Conservation (phyloP, 2,888 invertebrate species). For the Archips crataeganus region DNA sequence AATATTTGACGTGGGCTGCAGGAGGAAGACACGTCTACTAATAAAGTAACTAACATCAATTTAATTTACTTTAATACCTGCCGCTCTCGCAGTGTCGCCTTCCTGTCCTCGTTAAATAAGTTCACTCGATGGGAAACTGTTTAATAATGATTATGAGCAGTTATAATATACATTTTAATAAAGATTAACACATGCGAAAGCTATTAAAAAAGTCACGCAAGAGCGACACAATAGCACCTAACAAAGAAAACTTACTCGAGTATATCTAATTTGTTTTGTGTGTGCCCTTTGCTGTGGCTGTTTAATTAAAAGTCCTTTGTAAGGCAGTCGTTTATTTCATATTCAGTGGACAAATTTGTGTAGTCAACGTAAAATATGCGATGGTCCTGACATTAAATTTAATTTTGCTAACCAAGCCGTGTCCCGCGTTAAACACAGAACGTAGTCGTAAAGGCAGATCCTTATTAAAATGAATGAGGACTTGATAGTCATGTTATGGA, state of each 20-base stretch:
- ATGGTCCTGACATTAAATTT: constrained; percentile 51
- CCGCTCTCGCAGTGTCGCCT: too few species aligned
- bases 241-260: constrained; percentile 25
- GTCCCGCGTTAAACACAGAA: constrained; percentile 14
- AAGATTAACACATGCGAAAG: neutral
- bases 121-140: too few species aligned
- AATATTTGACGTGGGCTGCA: too few species aligned
- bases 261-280: constrained; percentile 22
- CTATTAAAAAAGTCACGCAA: constrained; percentile 1
- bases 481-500: constrained; percentile 30
- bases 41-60: too few species aligned
- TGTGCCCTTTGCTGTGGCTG: constrained; percentile 5
- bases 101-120: neutral
- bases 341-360: constrained; percentile 36
- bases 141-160: neutral
- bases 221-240: constrained; percentile 2
- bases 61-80: too few species aligned
- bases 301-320: constrained; percentile 37
- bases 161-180: neutral
- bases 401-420: constrained; percentile 48
- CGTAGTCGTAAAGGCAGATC: constrained; percentile 8
- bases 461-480: constrained; percentile 44
- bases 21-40: too few species aligned
- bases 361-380: constrained; percentile 36
- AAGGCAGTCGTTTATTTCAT: constrained; percentile 17